Percentiles rank a stretch among this genome's conserved stretches.
Conservation (phyloP, 2,113 vertebrate genomes). For the Pterocles gutturalis region DNA sequence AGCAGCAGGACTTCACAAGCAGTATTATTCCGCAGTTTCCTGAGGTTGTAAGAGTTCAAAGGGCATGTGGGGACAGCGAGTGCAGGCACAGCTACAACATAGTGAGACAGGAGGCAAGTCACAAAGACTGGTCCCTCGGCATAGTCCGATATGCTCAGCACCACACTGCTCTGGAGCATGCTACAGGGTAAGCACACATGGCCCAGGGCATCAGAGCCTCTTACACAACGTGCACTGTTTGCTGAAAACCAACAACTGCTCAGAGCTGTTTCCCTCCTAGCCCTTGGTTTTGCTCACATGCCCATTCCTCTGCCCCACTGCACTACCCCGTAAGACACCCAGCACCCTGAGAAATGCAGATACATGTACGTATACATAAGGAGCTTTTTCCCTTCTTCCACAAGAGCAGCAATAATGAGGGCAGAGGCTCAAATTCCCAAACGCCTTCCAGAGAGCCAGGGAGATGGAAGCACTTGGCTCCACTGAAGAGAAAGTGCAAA, state of each 20-base stretch:
- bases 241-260: not conserved
- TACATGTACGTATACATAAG: not conserved
- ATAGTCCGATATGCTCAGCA: not conserved
- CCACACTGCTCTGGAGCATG: not conserved
- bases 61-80: rapidly evolving
- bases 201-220: not conserved
- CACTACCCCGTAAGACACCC: not conserved
- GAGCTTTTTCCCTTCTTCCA: not conserved
- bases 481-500: not conserved
- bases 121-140: not conserved
- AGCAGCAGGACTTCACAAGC: not conserved
- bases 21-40: not conserved
- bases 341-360: not conserved
- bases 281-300: not conserved
- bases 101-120: not conserved
- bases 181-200: not conserved
- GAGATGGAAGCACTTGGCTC: not conserved
- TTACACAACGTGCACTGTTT: not conserved
- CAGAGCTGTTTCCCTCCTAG: not conserved
- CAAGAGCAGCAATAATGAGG: not conserved
- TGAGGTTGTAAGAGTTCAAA: not conserved
- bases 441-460: not conserved
- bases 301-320: not conserved
- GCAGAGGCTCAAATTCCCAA: not conserved
- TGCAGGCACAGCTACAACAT: not conserved